Conservation (phyloP, 2,113 vertebrate species). For the Calyptommatus sinebrachiatus region DNA sequence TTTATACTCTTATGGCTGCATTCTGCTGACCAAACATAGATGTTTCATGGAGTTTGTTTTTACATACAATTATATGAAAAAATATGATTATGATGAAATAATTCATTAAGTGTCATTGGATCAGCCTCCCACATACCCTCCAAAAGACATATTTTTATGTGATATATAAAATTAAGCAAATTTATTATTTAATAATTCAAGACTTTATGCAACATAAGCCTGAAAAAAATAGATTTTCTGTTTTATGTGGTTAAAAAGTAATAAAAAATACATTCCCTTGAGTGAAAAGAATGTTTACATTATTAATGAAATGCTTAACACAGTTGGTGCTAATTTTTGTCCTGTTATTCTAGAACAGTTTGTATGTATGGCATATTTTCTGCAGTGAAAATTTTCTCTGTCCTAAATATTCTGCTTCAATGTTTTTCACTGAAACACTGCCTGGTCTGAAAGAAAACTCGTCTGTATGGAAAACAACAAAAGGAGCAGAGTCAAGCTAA, state of each 20-base stretch:
- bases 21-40: not conserved
- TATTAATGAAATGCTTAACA: slow-evolving; percentile 40
- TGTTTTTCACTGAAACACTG: slow-evolving; percentile 6
- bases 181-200: slow-evolving; percentile 40
- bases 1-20: not conserved
- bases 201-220: slow-evolving; percentile 47
- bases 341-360: slow-evolving; percentile 19
- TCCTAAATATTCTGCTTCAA: slow-evolving; percentile 18
- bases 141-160: slow-evolving; percentile 23
- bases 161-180: slow-evolving; percentile 15
- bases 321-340: slow-evolving; percentile 41
- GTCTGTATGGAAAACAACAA: not conserved
- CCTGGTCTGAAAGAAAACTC: not conserved
- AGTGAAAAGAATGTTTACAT: not conserved
- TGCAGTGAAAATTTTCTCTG: not conserved
- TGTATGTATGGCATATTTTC: slow-evolving; percentile 18
- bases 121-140: not conserved
- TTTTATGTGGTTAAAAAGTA: slow-evolving; percentile 43
- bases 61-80: not conserved
- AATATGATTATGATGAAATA: not conserved
- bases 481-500: not conserved
- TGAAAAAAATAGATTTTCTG: slow-evolving; percentile 47
- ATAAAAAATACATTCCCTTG: slow-evolving; percentile 16
- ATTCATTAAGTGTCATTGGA: fast-evolving
- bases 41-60: not conserved